Evolutionary conservation across 2,797 vertebrate species (phyloP).

Genomic region (Aulostomus chinensis): DNA sequence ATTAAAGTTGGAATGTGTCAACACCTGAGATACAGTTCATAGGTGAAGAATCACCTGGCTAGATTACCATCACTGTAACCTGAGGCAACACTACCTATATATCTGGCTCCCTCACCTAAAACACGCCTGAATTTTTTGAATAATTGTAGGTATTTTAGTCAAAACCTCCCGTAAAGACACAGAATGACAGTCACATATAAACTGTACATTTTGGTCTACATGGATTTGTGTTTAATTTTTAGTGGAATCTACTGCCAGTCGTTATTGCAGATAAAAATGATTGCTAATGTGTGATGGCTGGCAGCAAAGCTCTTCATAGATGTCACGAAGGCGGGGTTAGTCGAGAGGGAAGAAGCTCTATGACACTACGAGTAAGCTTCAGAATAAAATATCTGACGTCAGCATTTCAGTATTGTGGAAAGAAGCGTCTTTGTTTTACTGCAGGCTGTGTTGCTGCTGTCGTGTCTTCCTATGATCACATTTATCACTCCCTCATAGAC

Average conservation of each 20-base stretch:
- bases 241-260: no score
- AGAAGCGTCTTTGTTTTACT: slow-evolving; percentile 10
- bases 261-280: slow-evolving; percentile 20
- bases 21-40: slow-evolving; percentile 55
- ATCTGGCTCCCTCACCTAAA: no score
- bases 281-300: slow-evolving; percentile 5
- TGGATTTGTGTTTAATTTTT: no score
- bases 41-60: no score
- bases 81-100: no score
- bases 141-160: background rate
- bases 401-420: no score
- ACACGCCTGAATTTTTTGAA: no score
- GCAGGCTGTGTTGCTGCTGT: slow-evolving; percentile 17
- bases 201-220: slow-evolving; percentile 22
- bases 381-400: slow-evolving; percentile 18
- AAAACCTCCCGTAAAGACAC: background rate
- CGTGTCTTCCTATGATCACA: slow-evolving; percentile 19
- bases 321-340: slow-evolving; percentile 23
- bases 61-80: no score
- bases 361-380: slow-evolving; percentile 13
- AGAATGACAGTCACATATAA: background rate
- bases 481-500: slow-evolving; percentile 31
- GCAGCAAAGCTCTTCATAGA: slow-evolving; percentile 7
- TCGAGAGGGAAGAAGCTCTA: slow-evolving; percentile 7
- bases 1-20: slow-evolving; percentile 20